A percentile compares a stretch with the other conserved stretches of the same genome.
These are phyloP conservation scores for Scarus forsteni DNA, from an alignment of 2,797 vertebrate genomes.

Conservation along the genomic window DNA sequence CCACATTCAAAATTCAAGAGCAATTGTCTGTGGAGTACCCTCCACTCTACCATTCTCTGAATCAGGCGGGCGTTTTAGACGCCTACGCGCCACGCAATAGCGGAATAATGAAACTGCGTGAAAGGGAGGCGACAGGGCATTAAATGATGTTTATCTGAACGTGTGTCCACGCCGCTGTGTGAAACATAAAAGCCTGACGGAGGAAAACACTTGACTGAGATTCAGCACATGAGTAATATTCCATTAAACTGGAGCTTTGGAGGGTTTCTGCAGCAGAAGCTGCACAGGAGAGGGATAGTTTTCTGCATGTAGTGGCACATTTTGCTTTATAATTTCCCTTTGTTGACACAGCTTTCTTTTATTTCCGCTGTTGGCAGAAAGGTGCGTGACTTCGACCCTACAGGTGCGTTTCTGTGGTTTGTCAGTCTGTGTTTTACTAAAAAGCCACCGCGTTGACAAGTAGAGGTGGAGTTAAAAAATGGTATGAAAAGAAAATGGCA, in stretches of 20 bases:
- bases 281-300: conserved; percentile 10
- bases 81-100: conserved; percentile 74
- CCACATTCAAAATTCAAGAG: conserved; percentile 76
- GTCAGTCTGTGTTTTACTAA: conserved; percentile 2
- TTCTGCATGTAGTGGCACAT: conserved; percentile 14
- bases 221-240: conserved; percentile 64
- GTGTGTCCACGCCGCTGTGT: conserved; percentile 38
- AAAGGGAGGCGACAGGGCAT: conserved; percentile 73
- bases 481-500: conserved; percentile 52
- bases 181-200: conserved; percentile 65
- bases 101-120: conserved; percentile 72
- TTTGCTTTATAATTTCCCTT: conserved; percentile 29
- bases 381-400: neutral
- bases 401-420: conserved; percentile 37
- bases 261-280: conserved; percentile 24
- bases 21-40: conserved; percentile 75
- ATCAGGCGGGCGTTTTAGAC: conserved; percentile 68
- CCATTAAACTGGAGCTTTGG: conserved; percentile 63
- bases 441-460: conserved; percentile 20
- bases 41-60: conserved; percentile 75
- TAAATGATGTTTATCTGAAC: conserved; percentile 76
- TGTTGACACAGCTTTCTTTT: conserved; percentile 28
- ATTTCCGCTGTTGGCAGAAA: conserved; percentile 3
- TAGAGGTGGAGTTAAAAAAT: neutral
- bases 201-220: conserved; percentile 72